Conservation (phyloP, 2,888 invertebrate genomes). For the Clunio marinus region DNA sequence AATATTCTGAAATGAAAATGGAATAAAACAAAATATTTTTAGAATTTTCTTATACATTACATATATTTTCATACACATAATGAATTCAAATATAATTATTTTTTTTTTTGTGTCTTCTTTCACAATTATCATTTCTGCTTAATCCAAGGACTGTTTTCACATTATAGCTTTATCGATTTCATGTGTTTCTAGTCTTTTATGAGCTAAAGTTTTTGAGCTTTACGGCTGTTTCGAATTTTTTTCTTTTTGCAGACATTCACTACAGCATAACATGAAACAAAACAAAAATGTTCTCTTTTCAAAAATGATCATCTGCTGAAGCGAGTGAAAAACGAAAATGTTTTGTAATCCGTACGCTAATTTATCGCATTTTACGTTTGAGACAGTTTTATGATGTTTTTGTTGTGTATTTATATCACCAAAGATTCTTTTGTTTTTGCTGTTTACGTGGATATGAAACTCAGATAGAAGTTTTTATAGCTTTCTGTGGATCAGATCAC, state of each 20-base stretch:
- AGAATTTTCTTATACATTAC: conserved; percentile 34
- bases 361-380: conserved; percentile 28
- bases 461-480: not conserved
- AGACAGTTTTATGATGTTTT: conserved; percentile 37
- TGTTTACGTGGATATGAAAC: not conserved
- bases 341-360: conserved; percentile 10
- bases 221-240: no score
- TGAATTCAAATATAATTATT: conserved; percentile 34
- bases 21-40: not conserved
- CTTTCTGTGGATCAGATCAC: no score
- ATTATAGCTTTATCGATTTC: not conserved
- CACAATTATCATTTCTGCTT: conserved; percentile 4
- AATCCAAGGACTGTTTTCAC: not conserved
- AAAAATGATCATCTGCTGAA: not conserved
- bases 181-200: not conserved
- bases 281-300: not conserved
- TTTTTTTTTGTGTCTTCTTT: conserved; percentile 8
- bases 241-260: no score
- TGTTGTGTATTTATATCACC: conserved; percentile 17
- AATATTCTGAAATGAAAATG: no score
- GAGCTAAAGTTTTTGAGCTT: not conserved
- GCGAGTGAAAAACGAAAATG: not conserved
- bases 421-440: not conserved
- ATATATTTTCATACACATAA: conserved; percentile 38
- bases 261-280: not conserved